Base-by-base conservation (phyloP, 2,888 invertebrate genomes). In the Melikaiella ostensackeni region DNA sequence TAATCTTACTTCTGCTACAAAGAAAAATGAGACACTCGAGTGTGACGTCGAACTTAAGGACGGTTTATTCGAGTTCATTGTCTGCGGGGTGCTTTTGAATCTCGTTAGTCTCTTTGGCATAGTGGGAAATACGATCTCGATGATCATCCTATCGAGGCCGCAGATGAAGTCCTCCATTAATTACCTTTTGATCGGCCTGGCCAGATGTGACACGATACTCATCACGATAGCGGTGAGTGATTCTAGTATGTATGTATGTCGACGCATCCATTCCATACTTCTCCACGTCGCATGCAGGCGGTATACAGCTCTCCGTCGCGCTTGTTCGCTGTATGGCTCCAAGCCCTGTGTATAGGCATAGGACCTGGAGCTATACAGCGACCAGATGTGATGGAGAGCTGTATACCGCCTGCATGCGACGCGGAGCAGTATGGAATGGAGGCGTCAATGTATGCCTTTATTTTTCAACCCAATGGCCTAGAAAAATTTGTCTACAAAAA, bases 81-180 rank as follows among this genome's bases (percentile, higher is more conserved):
- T 96, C 82, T 96, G 96, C 91, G 97, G 97, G 79, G 93, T 98
- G 83, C 92, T 97, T 84, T 93, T 97, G 77, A 97, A 97, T 91
- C 91, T 94, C 70, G 94, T 98, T 86, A 97, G 96, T 78, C 92
- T 96, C 35, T 95, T 96, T 87, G 98, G 98, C 8, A 94, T 98
- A 81, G 93, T 97, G 63, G 98, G 98, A 82, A 98, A 98, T 92
- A 94, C 96, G 78, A 95, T 98, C 77, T 96, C 98, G 59, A 97
- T 97, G 93, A 95, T 98, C 80, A 98, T 98, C 85, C 93, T 98
- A 75, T 96, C 97, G 78, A 94, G 98, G 76, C 98, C 98, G 33
- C 96, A 98, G 92, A 98, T 99, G 98, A 95, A 97, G 87, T 98
- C 98, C 79, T 98, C 98, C 89, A 97, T 98, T 89, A 98, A 98